Evolutionary conservation across 2,888 invertebrate species (phyloP).

Genomic region (Lypha dubia): DNA sequence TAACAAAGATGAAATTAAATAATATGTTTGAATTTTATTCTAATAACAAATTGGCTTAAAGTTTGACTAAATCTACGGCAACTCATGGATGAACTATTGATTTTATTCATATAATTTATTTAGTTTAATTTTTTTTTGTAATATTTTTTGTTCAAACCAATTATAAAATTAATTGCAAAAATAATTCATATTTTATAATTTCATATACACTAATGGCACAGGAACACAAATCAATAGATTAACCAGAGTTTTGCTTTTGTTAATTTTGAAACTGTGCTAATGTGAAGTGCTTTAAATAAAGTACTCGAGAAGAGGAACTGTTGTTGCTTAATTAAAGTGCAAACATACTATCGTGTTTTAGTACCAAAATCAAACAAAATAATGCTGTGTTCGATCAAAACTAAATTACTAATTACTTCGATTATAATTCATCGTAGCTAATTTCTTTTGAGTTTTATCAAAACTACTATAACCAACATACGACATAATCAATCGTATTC

Average conservation of each 20-base stretch:
- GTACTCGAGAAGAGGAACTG: not conserved
- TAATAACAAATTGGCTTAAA: not conserved
- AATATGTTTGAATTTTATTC: not conserved
- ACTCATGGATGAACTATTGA: constrained; percentile 90
- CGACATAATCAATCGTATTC: no score
- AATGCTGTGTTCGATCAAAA: no score
- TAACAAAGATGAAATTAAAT: not conserved
- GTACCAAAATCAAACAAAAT: no score
- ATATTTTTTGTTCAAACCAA: not conserved
- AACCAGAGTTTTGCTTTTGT: constrained; percentile 77
- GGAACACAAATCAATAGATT: constrained; percentile 84
- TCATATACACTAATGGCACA: constrained; percentile 72
- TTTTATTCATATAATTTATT: constrained; percentile 53
- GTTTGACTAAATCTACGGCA: constrained; percentile 74
- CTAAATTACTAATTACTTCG: no score
- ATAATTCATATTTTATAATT: constrained; percentile 4
- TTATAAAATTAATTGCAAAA: not conserved
- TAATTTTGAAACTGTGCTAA: constrained; percentile 47
- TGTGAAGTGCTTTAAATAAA: not conserved
- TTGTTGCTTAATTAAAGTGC: not conserved
- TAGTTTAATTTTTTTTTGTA: constrained; percentile 47
- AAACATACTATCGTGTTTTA: not conserved
- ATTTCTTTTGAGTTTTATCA: no score
- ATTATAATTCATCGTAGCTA: no score
- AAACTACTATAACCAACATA: no score